Evolutionary conservation across 2,113 vertebrate species (phyloP), one percentile per base, ranked within the genome.

Genomic region (Lycaon pictus): DNA sequence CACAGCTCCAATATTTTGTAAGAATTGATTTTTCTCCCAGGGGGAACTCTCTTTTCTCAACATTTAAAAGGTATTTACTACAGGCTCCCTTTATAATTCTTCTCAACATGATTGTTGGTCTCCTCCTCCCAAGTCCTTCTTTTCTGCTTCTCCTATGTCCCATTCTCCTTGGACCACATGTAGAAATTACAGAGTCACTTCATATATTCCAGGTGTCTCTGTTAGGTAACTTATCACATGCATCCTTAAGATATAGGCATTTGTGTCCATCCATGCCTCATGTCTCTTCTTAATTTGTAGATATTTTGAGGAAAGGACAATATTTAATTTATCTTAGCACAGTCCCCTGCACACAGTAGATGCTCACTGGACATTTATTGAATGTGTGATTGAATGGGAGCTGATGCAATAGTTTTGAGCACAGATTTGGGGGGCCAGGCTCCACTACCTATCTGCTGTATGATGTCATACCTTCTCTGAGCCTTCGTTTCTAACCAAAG

Each of bases 1-100:
- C 55, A 63, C 90, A 89, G 51, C 10, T 22, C 2, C 19, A 74
- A 51, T 10, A 53, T 67, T 88, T 58, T 23, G 1, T 82, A 69
- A 93, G 32, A 89, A 72, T n/a, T 77, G 37, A 32, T 69, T 96
- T 87, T 81, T 86, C 56, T 88, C 48, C 51, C 48, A 58, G 17
- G 51, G 35, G 92, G 51, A 90, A 27, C 25, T 76, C 11, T 96
- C 10, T 48, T 71, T 95, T 62, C 32, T 48, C 69, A 67, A 51
- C 55, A 77, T 43, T 37, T 79, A 37, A 89, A 12, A 58, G 48
- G 20, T 62, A n/a, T 55, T 79, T 43, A 51, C 67, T 25, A 2
- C 5, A 62, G 62, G 23, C 29, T 95, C 11, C 10, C 17, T 51
- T 82, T 43, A 11, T n/a, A 88, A 53, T 35, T 43, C 51, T n/a